Percentiles rank a stretch among this genome's conserved stretches.
Evolutionary conservation across 2,113 vertebrate genomes (phyloP).

Genomic region (Pantherophis guttatus): DNA sequence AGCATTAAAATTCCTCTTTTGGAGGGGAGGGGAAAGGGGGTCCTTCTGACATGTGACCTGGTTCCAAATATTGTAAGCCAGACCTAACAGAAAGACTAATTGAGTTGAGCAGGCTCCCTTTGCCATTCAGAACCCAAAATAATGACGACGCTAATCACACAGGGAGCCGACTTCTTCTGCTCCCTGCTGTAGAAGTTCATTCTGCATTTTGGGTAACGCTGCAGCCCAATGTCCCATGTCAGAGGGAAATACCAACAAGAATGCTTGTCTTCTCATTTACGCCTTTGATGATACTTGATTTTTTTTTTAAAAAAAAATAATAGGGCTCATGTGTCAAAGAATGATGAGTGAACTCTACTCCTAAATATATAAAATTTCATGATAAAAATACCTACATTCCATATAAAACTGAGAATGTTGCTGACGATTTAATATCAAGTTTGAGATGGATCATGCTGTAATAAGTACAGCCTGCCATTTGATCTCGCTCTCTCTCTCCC

Average conservation of each 20-base stretch:
- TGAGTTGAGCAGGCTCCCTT: background rate
- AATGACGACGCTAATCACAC: background rate
- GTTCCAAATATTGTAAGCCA: background rate
- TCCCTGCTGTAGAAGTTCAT: background rate
- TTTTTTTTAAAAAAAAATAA: background rate
- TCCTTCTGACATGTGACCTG: background rate
- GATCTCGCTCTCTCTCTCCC: background rate
- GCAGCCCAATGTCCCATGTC: background rate
- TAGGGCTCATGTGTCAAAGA: background rate
- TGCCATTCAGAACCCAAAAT: background rate
- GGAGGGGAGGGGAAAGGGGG: background rate
- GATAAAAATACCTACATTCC: slow-evolving; percentile 24
- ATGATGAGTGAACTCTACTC: background rate
- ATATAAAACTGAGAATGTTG: slow-evolving; percentile 34
- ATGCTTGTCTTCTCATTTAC: background rate
- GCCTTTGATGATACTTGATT: background rate
- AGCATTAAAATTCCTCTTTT: background rate
- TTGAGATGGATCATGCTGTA: slow-evolving; percentile 29
- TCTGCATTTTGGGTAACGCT: background rate
- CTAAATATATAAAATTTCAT: background rate
- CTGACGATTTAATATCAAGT: slow-evolving; percentile 44
- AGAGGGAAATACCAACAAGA: background rate
- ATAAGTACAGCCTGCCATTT: slow-evolving; percentile 41
- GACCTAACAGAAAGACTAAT: background rate
- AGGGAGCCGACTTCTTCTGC: background rate